phyloP scores from a whole-genome alignment of 2,113 vertebrate genomes.

The Mellivora capensis region DNA sequence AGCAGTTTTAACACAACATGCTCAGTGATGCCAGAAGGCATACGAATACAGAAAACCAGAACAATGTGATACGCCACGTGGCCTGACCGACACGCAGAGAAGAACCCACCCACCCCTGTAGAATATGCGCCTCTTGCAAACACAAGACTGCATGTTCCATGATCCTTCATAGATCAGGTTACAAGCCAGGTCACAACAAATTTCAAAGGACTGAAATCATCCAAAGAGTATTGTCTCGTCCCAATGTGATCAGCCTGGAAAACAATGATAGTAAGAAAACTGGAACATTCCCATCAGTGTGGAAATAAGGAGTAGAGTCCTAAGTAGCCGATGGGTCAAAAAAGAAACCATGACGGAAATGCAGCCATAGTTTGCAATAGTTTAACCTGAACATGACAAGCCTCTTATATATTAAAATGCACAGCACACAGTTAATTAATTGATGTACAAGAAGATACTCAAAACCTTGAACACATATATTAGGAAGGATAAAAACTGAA shows the following conservation, averaged over 20 bases:
- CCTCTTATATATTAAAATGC: not conserved
- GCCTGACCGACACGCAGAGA: not conserved
- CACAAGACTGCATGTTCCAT: rapidly evolving
- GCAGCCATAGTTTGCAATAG: too few relatives aligned
- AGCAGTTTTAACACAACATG: not conserved
- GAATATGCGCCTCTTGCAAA: not conserved
- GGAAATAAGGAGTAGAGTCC: not conserved
- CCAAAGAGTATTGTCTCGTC: not conserved
- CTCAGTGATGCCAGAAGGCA: not conserved
- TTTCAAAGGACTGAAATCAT: not conserved
- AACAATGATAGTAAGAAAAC: not conserved
- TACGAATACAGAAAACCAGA: not conserved
- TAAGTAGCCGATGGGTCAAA: not conserved
- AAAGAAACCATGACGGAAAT: not conserved
- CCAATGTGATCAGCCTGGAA: not conserved
- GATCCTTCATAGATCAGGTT: too few relatives aligned
- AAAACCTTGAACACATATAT: not conserved
- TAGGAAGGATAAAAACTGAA: not conserved
- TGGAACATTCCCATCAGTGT: not conserved
- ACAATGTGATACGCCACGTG: not conserved
- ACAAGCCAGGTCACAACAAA: not conserved
- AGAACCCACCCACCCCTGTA: not conserved
- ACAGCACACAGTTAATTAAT: not conserved
- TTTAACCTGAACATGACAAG: not conserved
- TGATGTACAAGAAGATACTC: not conserved